Conservation (phyloP, 2,888 invertebrate species). For the Lasioglossum pauxillum region DNA sequence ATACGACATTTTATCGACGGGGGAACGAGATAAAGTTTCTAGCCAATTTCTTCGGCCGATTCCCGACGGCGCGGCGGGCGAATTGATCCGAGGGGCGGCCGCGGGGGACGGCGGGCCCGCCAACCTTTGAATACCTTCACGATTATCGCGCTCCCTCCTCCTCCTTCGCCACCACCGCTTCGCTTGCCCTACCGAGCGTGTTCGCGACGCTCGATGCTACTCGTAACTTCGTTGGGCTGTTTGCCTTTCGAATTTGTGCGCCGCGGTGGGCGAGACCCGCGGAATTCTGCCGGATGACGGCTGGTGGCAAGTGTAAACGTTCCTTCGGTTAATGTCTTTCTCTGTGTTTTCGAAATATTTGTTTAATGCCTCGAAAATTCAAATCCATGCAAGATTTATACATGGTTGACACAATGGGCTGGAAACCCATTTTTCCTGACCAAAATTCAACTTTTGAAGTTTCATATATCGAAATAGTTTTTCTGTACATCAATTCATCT, state of each 20-base stretch:
- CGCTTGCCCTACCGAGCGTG: neutral
- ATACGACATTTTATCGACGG: conserved; percentile 32
- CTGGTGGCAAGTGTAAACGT: neutral
- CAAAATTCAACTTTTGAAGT: too few relatives aligned
- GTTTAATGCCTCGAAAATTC: neutral
- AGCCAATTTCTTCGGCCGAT: conserved; percentile 52
- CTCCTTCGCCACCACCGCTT: neutral
- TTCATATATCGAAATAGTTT: too few relatives aligned
- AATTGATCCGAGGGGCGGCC: conserved; percentile 21
- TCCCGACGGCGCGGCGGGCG: neutral
- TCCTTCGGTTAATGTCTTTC: neutral
- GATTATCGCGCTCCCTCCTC: neutral
- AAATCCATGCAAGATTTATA: neutral
- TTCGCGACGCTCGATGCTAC: conserved; percentile 5
- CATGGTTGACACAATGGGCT: too few relatives aligned
- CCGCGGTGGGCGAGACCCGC: neutral
- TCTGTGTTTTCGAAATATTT: neutral
- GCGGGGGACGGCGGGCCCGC: neutral
- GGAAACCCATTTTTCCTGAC: too few relatives aligned
- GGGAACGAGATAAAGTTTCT: conserved; percentile 36
- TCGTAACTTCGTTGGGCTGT: conserved; percentile 1
- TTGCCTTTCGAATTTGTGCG: conserved; percentile 1
- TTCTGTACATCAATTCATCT: too few relatives aligned
- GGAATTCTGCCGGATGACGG: neutral
- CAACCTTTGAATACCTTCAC: conserved; percentile 25